A percentile compares a stretch with the other conserved stretches of the same genome.
phyloP scores from a whole-genome alignment of 2,888 invertebrate genomes.

The Catotricha subobsoleta region DNA sequence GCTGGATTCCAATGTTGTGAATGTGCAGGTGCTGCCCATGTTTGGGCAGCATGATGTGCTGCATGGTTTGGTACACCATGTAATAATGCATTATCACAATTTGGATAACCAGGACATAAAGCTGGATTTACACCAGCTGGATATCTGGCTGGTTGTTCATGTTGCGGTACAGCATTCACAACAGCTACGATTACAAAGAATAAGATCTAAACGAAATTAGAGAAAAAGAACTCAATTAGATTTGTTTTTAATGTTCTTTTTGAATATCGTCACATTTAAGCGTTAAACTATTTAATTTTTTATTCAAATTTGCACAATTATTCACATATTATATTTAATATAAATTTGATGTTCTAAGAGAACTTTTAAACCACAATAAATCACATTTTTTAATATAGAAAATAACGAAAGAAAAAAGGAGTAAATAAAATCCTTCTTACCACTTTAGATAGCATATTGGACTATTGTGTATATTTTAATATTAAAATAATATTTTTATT shows the following conservation, averaged over 20 bases:
- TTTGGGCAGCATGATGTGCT: background rate
- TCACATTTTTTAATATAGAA: too few relatives aligned
- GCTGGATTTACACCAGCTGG: constrained; percentile 33
- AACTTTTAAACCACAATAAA: too few relatives aligned
- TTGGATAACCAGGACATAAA: constrained; percentile 33
- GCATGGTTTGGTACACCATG: constrained; percentile 14
- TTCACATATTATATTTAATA: too few relatives aligned
- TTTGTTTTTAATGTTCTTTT: background rate
- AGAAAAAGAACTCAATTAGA: background rate
- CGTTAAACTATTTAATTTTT: too few relatives aligned
- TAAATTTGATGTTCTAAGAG: too few relatives aligned
- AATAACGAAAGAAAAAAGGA: too few relatives aligned
- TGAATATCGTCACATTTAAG: too few relatives aligned
- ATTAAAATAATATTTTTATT: background rate
- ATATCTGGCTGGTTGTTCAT: constrained; percentile 26
- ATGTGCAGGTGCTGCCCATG: too few relatives aligned
- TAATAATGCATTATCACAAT: constrained; percentile 32
- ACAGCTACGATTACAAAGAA: constrained; percentile 17
- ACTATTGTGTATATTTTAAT: constrained; percentile 5
- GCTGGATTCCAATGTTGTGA: too few relatives aligned
- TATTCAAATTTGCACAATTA: too few relatives aligned
- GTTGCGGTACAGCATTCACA: constrained; percentile 21
- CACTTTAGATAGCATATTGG: constrained; percentile 5
- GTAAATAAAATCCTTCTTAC: too few relatives aligned
- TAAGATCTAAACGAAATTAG: constrained; percentile 1